Evolutionary conservation across 2,113 vertebrate species (phyloP).

Genomic region (Dromaius novaehollandiae): DNA sequence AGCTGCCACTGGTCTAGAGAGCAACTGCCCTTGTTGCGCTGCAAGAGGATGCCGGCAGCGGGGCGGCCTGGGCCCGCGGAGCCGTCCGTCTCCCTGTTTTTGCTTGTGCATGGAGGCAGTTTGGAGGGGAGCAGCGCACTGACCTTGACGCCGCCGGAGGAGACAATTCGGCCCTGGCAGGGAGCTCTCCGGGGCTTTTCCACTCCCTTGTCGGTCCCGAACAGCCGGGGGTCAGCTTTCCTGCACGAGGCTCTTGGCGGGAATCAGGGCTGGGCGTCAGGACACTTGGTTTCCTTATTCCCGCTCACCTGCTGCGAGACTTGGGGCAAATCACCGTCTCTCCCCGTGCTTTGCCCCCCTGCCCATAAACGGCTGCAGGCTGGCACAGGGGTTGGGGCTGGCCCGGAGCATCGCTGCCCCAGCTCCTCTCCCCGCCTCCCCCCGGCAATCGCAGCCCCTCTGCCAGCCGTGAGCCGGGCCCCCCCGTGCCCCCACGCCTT

Average conservation of each 20-base stretch:
- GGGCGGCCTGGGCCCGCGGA: background rate
- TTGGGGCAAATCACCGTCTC: background rate
- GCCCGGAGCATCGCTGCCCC: background rate
- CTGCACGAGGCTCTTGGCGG: background rate
- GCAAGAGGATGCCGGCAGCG: accelerated
- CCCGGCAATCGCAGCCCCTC: accelerated
- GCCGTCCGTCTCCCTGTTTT: background rate
- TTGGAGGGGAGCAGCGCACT: too few relatives aligned
- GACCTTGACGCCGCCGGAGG: too few relatives aligned
- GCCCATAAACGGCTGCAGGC: background rate
- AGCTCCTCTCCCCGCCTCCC: background rate
- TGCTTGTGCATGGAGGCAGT: background rate
- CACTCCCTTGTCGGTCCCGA: background rate
- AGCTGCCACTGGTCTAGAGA: background rate
- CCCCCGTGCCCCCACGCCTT: background rate
- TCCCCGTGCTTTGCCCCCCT: accelerated
- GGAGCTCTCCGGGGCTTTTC: conserved; percentile 33
- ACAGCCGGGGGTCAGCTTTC: background rate
- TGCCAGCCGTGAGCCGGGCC: accelerated
- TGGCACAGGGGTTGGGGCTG: background rate
- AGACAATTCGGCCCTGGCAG: background rate
- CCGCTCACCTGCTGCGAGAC: accelerated
- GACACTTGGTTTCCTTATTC: accelerated
- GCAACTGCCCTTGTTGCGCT: accelerated
- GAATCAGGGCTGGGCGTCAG: accelerated